These are phyloP conservation scores for Tridacna crocea DNA, from an alignment of 2,888 invertebrate species.

Conservation along the genomic window DNA sequence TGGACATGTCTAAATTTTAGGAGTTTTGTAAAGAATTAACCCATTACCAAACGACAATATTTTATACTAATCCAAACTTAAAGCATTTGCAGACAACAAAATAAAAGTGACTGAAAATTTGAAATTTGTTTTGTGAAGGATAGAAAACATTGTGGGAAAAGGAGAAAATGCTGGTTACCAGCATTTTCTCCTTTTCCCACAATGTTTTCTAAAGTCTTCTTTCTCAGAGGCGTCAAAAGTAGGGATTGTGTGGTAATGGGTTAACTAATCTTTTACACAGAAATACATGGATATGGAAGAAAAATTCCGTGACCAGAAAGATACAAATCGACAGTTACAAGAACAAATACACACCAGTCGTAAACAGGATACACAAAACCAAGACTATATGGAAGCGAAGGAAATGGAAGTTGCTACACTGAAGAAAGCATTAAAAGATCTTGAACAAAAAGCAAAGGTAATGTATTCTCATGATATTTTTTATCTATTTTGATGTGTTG, in stretches of 20 bases:
- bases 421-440: conserved; percentile 71
- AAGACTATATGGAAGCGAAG: conserved; percentile 72
- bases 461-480: too few species aligned
- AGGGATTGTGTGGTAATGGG: too few species aligned
- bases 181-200: neutral
- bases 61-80: too few species aligned
- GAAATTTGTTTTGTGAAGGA: too few species aligned
- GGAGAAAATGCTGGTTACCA: neutral
- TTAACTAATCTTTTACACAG: conserved; percentile 21
- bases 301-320: conserved; percentile 70
- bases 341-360: conserved; percentile 76
- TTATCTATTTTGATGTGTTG: neutral
- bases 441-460: conserved; percentile 76
- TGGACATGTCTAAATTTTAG: too few species aligned
- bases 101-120: too few species aligned
- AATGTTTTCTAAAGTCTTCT: neutral
- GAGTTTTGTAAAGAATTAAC: too few species aligned
- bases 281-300: conserved; percentile 72
- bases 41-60: too few species aligned
- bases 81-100: too few species aligned
- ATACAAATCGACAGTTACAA: conserved; percentile 74
- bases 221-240: too few species aligned
- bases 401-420: conserved; percentile 73
- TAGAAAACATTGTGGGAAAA: neutral
- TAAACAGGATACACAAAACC: conserved; percentile 71